A percentile compares a stretch with the other conserved stretches of the same genome.
Evolutionary conservation across 1,140 invertebrate genomes (phyloP).

Genomic region (Bombus soroeensis): DNA sequence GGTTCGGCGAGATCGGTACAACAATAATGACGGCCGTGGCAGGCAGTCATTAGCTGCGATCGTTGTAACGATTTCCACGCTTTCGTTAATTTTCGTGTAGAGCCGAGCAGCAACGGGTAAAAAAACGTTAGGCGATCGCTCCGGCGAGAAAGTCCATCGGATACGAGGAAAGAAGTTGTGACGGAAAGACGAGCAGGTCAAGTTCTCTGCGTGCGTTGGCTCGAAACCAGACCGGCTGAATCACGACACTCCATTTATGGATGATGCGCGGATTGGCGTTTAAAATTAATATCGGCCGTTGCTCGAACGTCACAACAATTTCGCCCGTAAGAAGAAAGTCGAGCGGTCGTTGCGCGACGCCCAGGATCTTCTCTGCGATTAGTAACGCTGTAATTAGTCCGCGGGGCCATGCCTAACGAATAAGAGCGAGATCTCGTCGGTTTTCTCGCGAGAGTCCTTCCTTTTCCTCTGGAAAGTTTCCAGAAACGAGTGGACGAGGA

Average conservation of each 20-base stretch:
- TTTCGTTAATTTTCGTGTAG: conserved; percentile 35
- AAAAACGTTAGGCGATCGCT: conserved; percentile 8
- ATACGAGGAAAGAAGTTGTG: background rate
- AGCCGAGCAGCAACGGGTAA: background rate
- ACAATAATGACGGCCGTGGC: background rate
- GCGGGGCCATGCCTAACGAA: background rate
- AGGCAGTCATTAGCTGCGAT: conserved; percentile 6
- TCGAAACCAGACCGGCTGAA: conserved; percentile 45
- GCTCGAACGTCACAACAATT: conserved; percentile 7
- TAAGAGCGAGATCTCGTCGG: background rate
- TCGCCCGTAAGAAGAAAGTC: conserved; percentile 16
- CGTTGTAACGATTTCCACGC: conserved; percentile 27
- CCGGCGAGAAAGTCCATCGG: conserved; percentile 11
- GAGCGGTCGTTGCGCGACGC: background rate
- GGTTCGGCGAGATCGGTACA: background rate
- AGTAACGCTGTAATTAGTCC: conserved; percentile 13
- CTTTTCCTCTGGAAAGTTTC: background rate
- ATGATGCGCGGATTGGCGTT: conserved; percentile 37
- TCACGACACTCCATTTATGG: conserved; percentile 50
- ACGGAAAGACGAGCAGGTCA: conserved; percentile 33
- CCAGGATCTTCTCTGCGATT: background rate
- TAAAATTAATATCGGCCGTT: conserved; percentile 37
- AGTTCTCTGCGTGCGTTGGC: conserved; percentile 9
- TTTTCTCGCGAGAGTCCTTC: background rate
- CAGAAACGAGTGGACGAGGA: background rate